phyloP scores from a whole-genome alignment of 2,113 vertebrate species.

The Clupea harengus region DNA sequence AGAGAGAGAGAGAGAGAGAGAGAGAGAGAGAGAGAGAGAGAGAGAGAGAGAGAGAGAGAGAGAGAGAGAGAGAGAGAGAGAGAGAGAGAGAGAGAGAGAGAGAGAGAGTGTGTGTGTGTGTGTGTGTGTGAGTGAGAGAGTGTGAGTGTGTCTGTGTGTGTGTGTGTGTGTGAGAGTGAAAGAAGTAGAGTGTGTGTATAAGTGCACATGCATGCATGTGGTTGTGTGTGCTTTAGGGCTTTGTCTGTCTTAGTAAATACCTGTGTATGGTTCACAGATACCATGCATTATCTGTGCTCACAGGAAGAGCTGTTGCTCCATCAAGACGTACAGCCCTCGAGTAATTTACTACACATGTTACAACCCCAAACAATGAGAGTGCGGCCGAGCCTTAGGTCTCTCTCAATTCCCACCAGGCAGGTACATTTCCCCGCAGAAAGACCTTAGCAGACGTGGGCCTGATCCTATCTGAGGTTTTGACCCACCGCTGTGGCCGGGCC shows the following conservation, averaged over 20 bases:
- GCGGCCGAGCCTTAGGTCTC: neutral
- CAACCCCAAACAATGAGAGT: neutral
- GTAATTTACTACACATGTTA: slow-evolving; percentile 34
- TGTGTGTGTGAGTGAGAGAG: slow-evolving; percentile 13
- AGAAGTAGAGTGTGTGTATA: neutral
- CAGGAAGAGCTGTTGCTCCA: neutral
- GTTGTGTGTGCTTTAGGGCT: neutral
- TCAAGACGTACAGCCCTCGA: neutral
- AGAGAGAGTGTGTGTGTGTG: no score
- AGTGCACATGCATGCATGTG: neutral
- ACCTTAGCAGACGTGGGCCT: neutral
- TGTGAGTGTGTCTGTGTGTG: neutral
- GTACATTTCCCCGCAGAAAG: neutral
- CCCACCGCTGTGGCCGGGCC: neutral
- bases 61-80: no score
- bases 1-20: no score
- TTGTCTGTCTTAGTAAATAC: slow-evolving; percentile 3
- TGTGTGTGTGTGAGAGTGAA: neutral
- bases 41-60: no score
- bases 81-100: no score
- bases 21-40: no score
- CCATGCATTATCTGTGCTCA: neutral
- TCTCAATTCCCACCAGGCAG: neutral
- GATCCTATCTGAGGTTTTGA: slow-evolving; percentile 1
- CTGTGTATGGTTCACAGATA: neutral